Percentiles rank a stretch among this genome's conserved stretches.
Evolutionary conservation across 2,113 vertebrate genomes (phyloP).

Genomic region (Machaerirhynchus nigripectus): DNA sequence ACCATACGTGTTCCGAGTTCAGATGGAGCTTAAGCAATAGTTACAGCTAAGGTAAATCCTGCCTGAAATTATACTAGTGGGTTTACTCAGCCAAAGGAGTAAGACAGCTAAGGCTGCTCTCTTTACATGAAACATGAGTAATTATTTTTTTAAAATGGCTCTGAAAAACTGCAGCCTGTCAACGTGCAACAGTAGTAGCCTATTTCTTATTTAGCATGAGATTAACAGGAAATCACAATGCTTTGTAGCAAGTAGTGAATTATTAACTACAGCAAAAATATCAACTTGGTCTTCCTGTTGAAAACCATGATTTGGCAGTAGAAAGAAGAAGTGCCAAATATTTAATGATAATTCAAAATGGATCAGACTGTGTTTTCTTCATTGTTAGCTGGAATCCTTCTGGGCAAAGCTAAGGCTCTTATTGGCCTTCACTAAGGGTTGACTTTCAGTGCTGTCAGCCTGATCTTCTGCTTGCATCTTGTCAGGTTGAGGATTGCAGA

Average conservation of each 20-base stretch:
- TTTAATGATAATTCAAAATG: not conserved
- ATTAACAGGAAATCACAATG: not conserved
- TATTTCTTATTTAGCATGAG: not conserved
- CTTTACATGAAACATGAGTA: not conserved
- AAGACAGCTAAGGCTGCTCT: not conserved
- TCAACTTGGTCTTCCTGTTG: not conserved
- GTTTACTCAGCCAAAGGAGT: not conserved
- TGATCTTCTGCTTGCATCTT: not conserved
- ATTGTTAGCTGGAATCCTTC: not conserved
- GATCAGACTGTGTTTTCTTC: not conserved
- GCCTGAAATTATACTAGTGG: not conserved
- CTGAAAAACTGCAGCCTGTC: not conserved
- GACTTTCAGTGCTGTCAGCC: not conserved
- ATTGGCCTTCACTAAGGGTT: not conserved
- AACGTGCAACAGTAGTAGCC: not conserved
- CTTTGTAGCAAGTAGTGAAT: not conserved
- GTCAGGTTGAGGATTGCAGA: not conserved
- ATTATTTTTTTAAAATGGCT: not conserved
- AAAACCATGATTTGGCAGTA: not conserved
- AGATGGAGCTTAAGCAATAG: not conserved
- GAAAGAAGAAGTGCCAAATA: not conserved
- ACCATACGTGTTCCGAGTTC: not conserved
- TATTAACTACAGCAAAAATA: not conserved
- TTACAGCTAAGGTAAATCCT: not conserved
- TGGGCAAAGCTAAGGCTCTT: not conserved